These are phyloP conservation scores for Marmota flaviventris DNA, from an alignment of 2,113 vertebrate genomes.

Conservation along the genomic window DNA sequence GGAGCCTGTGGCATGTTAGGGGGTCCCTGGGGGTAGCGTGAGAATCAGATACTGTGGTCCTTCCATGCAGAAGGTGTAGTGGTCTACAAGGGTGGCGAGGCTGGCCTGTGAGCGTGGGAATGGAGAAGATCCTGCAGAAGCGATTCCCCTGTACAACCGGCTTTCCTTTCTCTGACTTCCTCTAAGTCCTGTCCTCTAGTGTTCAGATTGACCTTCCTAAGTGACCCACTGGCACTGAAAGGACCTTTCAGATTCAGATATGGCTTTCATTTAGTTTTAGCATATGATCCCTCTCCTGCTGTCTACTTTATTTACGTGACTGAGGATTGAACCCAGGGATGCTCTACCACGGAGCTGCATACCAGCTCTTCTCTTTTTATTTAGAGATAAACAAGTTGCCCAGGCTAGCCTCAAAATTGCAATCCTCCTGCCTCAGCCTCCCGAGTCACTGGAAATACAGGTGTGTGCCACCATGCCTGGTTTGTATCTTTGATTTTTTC, in stretches of 20 bases:
- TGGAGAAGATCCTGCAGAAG: neutral
- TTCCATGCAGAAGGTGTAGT: fast-evolving
- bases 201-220: neutral
- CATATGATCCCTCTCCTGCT: fast-evolving
- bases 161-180: neutral
- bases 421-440: neutral
- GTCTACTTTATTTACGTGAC: neutral
- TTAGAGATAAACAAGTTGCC: neutral
- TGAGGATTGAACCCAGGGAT: too few species aligned
- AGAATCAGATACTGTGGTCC: neutral
- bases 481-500: neutral
- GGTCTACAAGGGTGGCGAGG: fast-evolving
- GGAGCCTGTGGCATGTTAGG: too few species aligned
- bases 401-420: neutral
- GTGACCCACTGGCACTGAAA: neutral
- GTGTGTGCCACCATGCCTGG: neutral
- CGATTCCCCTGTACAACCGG: neutral
- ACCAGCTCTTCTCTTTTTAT: neutral
- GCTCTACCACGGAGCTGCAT: neutral
- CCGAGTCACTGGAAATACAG: neutral
- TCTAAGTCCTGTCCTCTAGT: neutral
- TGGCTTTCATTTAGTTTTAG: neutral
- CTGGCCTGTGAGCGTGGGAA: neutral
- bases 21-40: neutral
- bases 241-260: neutral